Conservation (phyloP, 2,888 invertebrate genomes). For the Panzeria rudis region DNA sequence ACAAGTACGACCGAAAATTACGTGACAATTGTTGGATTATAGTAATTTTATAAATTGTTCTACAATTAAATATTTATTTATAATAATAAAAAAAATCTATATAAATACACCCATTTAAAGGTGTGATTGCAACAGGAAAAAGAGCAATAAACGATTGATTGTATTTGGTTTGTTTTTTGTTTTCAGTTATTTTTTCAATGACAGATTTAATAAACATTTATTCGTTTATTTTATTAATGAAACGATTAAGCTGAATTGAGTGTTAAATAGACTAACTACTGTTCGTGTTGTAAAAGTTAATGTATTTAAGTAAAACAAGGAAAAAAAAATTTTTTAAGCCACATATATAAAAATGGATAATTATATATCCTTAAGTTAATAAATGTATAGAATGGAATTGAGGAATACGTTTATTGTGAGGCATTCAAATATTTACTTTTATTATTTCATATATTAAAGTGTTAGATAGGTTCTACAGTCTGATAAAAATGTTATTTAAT, state of each 20-base stretch:
- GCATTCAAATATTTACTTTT: too few relatives aligned
- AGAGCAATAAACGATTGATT: constrained; percentile 34
- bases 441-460: too few relatives aligned
- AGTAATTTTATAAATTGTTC: constrained; percentile 69
- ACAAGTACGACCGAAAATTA: constrained; percentile 61
- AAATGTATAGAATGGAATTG: too few relatives aligned
- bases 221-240: constrained; percentile 46
- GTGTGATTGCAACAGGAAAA: neutral
- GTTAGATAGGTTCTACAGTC: too few relatives aligned
- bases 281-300: neutral
- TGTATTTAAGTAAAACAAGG: neutral
- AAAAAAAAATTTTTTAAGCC: neutral
- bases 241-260: constrained; percentile 25
- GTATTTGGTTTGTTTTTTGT: constrained; percentile 6
- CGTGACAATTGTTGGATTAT: constrained; percentile 72
- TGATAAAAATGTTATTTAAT: too few relatives aligned
- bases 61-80: constrained; percentile 71
- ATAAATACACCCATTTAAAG: neutral
- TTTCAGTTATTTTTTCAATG: constrained; percentile 1
- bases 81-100: constrained; percentile 16
- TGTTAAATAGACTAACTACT: constrained; percentile 5
- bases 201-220: constrained; percentile 29
- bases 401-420: too few relatives aligned
- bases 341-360: neutral
- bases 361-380: neutral